These are phyloP conservation scores for Cynocephalus volans DNA, from an alignment of 2,113 vertebrate species.

Conservation along the genomic window DNA sequence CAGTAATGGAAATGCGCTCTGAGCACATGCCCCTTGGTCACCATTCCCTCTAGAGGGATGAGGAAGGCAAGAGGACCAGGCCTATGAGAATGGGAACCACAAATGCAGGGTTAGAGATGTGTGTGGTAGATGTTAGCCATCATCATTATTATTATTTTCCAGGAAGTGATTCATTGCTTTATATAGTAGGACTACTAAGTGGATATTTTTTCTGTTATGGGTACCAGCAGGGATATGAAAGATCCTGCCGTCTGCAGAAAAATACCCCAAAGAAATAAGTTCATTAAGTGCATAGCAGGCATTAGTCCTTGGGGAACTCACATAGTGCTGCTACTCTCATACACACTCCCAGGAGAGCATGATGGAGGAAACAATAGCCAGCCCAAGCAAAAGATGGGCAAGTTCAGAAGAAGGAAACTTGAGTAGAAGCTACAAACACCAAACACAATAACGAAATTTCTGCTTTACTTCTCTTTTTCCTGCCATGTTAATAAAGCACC, in stretches of 20 bases:
- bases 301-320: neutral
- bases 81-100: neutral
- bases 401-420: neutral
- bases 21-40: fast-evolving
- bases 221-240: neutral
- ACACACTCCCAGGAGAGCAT: neutral
- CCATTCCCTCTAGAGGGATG: neutral
- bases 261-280: neutral
- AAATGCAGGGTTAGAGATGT: fast-evolving
- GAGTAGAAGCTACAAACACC: neutral
- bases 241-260: neutral
- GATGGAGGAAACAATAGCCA: neutral
- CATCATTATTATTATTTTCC: neutral
- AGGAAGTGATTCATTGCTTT: neutral
- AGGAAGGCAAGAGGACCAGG: neutral
- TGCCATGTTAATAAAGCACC: neutral
- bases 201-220: neutral
- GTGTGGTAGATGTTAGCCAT: neutral
- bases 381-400: neutral
- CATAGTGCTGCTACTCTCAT: neutral
- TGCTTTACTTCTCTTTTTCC: neutral
- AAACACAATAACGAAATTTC: neutral
- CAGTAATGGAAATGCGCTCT: neutral
- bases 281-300: neutral
- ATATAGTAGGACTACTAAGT: neutral